phyloP scores from a whole-genome alignment of 2,888 invertebrate genomes.

The Ceratothoa steindachneri region DNA sequence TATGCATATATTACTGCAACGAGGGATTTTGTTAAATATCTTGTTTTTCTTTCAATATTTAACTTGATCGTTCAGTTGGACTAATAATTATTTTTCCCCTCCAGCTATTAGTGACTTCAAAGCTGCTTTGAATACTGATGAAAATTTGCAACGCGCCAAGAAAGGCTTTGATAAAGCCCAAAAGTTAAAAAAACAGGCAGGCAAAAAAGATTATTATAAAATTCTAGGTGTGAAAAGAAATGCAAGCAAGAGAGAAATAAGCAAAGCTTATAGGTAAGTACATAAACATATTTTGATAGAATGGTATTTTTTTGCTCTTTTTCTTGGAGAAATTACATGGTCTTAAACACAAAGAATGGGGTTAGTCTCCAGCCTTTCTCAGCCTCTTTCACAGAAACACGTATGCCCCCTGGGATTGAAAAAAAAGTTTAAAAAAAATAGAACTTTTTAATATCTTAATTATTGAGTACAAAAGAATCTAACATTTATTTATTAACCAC shows the following conservation, averaged over 20 bases:
- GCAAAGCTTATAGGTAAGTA: slow-evolving; percentile 77
- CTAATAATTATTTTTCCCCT: slow-evolving; percentile 50
- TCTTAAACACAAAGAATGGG: too few species aligned
- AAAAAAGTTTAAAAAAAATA: too few species aligned
- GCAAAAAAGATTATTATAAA: slow-evolving; percentile 94
- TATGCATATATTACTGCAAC: too few species aligned
- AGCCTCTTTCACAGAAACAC: background rate
- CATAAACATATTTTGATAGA: background rate
- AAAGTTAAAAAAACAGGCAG: slow-evolving; percentile 84
- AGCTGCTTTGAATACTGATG: slow-evolving; percentile 77
- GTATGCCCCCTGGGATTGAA: background rate
- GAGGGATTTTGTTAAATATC: too few species aligned
- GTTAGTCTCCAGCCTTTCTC: background rate
- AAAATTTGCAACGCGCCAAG: slow-evolving; percentile 72
- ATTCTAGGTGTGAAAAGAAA: slow-evolving; percentile 85
- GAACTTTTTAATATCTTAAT: too few species aligned
- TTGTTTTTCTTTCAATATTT: too few species aligned
- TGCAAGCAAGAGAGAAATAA: slow-evolving; percentile 87
- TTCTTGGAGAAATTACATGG: too few species aligned
- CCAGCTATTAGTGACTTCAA: slow-evolving; percentile 81
- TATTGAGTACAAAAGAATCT: too few species aligned
- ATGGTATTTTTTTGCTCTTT: too few species aligned
- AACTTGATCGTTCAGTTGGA: too few species aligned
- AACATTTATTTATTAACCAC: too few species aligned
- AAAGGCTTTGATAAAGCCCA: slow-evolving; percentile 85